Base-by-base conservation (phyloP, 2,888 invertebrate species). In the Apamea epomidion region DNA sequence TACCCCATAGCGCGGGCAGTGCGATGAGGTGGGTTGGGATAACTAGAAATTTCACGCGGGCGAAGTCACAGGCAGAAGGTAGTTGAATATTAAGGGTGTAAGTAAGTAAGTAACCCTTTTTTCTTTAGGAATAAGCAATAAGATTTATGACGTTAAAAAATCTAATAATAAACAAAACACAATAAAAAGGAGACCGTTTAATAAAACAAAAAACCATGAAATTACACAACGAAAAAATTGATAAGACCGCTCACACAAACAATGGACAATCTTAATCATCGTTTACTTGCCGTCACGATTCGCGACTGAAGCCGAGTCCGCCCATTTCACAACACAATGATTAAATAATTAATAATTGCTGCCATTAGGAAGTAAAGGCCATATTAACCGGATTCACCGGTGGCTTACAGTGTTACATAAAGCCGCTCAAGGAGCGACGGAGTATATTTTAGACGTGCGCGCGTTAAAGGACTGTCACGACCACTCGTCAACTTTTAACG, bases 341-440 rank as follows among this genome's bases (percentile, higher is more conserved):
- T 94, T 93, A 94, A 93, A 92, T 93, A 93, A 93, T 92, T 88
- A 92, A 89, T 93, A 94, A 95, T 93, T 92, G 92, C 90, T 85
- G 86, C 92, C 90, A 94, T 94, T 94, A 94, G 93, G 91, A 93
- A 91, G 91, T 89, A 93, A 93, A 93, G 91, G 91, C 90, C 91
- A 91, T 81, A 90, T 88, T 89, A 92, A 93, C 92, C 92, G 93
- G 92, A 92, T 91, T 87, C 90, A 88, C 88, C 76, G 85, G 89
- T 88, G 88, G 86, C 88, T 93, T 92, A 92, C 87, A 51, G 42
- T 2, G 80, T 81, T 81, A 81, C 80, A 92, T 92, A 92, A 92
- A 88, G 74, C 78, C 68, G 58, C 76, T 85, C 74, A 86, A 88
- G 87, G 85, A 90, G 75, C 81, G 71, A 81, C 83, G 78, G 78